Conservation (phyloP, 37 sponge, comb jelly and placozoan species). For the Dysidea cf. avara region DNA sequence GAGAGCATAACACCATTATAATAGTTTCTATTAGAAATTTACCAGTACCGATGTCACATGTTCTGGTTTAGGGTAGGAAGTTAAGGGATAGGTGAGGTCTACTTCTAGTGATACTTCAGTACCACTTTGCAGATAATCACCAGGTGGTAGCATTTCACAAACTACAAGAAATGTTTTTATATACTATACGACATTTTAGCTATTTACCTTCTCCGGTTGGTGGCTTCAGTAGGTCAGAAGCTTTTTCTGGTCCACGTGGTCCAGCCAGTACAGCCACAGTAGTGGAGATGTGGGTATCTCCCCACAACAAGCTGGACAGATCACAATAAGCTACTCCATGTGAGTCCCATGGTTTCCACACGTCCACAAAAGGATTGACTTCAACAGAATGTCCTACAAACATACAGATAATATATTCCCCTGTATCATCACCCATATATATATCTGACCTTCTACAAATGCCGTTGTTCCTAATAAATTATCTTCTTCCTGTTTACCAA, state of each 20-base stretch:
- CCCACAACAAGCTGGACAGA: slow-evolving; percentile 62
- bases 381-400: slow-evolving; percentile 1
- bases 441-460: slow-evolving; percentile 16
- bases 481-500: slow-evolving; percentile 58
- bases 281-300: slow-evolving; percentile 46
- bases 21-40: not conserved
- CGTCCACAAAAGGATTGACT: slow-evolving; percentile 32
- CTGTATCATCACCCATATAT: no score
- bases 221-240: no score
- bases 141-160: slow-evolving; percentile 28
- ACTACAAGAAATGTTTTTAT: not conserved
- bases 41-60: not conserved
- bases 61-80: not conserved
- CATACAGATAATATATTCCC: not conserved
- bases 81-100: slow-evolving; percentile 45
- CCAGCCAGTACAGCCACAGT: slow-evolving; percentile 56
- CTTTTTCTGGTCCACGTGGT: slow-evolving; percentile 13
- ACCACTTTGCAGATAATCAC: slow-evolving; percentile 45
- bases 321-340: slow-evolving; percentile 78
- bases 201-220: no score
- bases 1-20: not conserved
- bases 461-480: slow-evolving; percentile 52
- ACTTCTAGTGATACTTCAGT: slow-evolving; percentile 47
- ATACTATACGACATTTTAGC: not conserved
- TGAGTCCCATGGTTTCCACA: slow-evolving; percentile 32